Percentiles rank a stretch among this genome's conserved stretches.
These are phyloP conservation scores for Sarcophaga subvicina DNA, from an alignment of 2,888 invertebrate genomes.

Conservation along the genomic window DNA sequence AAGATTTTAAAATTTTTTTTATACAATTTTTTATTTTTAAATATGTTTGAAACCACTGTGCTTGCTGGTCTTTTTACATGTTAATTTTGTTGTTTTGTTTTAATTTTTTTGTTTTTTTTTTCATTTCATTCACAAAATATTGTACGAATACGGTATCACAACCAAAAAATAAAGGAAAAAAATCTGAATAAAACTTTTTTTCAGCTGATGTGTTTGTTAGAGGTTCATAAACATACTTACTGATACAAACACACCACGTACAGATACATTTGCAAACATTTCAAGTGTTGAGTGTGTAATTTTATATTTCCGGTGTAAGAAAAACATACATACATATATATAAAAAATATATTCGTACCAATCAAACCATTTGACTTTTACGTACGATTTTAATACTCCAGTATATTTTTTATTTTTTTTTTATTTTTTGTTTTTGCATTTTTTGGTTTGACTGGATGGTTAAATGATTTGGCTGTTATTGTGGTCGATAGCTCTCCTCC, in stretches of 20 bases:
- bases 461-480: constrained; percentile 5
- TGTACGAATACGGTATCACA: too few species aligned
- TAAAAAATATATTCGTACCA: constrained; percentile 44
- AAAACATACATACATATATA: constrained; percentile 45
- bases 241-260: neutral
- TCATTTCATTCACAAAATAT: constrained; percentile 20
- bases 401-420: constrained; percentile 6
- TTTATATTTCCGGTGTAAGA: constrained; percentile 81
- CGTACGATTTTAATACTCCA: neutral
- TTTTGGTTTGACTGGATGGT: constrained; percentile 13
- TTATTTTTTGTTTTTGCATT: neutral
- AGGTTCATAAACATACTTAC: constrained; percentile 43
- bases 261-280: constrained; percentile 70
- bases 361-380: constrained; percentile 55
- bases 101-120: constrained; percentile 6
- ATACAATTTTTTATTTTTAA: neutral
- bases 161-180: too few species aligned
- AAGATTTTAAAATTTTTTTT: neutral
- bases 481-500: constrained; percentile 1
- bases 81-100: neutral
- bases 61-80: neutral
- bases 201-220: constrained; percentile 66
- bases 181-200: constrained; percentile 12
- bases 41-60: neutral
- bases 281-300: constrained; percentile 81